These are phyloP conservation scores for Pseudochromis fuscus DNA, from an alignment of 2,797 vertebrate genomes.

Conservation along the genomic window DNA sequence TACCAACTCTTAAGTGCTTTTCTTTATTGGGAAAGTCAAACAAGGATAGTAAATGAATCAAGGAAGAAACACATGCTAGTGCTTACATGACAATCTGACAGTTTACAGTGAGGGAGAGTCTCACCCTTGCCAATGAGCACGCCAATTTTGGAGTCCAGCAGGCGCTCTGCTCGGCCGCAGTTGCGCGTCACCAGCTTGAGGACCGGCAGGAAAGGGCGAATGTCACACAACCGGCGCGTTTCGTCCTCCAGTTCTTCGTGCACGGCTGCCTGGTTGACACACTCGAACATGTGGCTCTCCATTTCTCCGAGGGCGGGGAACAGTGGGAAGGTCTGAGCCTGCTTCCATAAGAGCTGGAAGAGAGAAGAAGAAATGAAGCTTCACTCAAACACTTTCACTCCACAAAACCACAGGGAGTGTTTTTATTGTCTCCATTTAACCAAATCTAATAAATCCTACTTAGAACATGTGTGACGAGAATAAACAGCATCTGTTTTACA, in stretches of 20 bases:
- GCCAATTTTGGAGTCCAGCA: constrained; percentile 96
- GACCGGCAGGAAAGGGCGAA: constrained; percentile 96
- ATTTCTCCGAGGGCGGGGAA: constrained; percentile 94
- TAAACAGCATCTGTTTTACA: constrained; percentile 8
- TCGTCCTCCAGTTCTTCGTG: constrained; percentile 98
- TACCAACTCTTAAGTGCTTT: constrained; percentile 52
- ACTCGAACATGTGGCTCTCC: constrained; percentile 98
- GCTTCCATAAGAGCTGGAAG: constrained; percentile 96
- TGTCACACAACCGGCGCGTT: constrained; percentile 94
- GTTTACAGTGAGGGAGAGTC: constrained; percentile 6
- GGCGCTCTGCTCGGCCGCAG: constrained; percentile 94
- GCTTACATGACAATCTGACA: neutral
- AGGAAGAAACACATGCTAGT: constrained; percentile 3
- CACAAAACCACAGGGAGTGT: constrained; percentile 21
- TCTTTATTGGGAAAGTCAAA: constrained; percentile 47
- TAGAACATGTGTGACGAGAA: neutral
- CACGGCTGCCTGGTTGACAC: constrained; percentile 97
- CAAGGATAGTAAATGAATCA: constrained; percentile 12
- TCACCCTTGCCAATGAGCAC: constrained; percentile 98
- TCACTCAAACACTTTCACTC: neutral
- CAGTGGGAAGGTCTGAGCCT: constrained; percentile 94
- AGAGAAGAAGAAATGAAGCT: constrained; percentile 10
- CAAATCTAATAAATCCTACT: constrained; percentile 2
- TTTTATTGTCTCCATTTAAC: neutral
- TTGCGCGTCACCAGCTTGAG: constrained; percentile 94